A percentile compares a stretch with the other conserved stretches of the same genome.
phyloP scores from a whole-genome alignment of 2,797 vertebrate species.

The Lemur catta region DNA sequence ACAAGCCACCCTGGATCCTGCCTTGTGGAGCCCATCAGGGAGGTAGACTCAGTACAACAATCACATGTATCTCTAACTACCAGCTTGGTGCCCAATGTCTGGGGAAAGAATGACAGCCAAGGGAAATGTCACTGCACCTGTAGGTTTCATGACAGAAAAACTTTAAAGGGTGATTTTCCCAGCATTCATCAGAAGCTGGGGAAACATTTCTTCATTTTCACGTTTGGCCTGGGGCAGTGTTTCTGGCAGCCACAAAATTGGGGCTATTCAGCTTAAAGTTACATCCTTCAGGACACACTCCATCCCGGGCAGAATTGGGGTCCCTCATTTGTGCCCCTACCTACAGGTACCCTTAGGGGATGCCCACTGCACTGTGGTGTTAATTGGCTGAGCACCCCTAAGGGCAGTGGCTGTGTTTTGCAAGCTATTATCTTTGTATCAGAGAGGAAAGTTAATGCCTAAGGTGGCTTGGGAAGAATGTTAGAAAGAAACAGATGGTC shows the following conservation, averaged over 20 bases:
- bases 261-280: not conserved
- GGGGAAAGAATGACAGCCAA: not conserved
- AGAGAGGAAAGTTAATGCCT: not conserved
- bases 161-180: not conserved
- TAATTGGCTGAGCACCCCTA: too few species aligned
- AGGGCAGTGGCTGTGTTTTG: not conserved
- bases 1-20: not conserved
- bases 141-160: not conserved
- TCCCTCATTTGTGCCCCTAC: too few species aligned
- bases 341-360: not conserved
- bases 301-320: not conserved
- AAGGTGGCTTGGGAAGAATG: not conserved
- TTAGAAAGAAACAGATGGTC: not conserved
- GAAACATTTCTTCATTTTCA: not conserved
- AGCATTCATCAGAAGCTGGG: not conserved
- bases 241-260: not conserved
- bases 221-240: not conserved
- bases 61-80: fast-evolving
- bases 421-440: too few species aligned
- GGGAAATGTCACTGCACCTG: not conserved
- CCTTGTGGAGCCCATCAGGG: not conserved
- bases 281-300: not conserved
- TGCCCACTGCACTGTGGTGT: not conserved
- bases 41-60: not conserved
- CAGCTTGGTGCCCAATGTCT: too few species aligned